These are phyloP conservation scores for Tetramorium bicarinatum DNA, from an alignment of 2,888 invertebrate species.

Conservation along the genomic window DNA sequence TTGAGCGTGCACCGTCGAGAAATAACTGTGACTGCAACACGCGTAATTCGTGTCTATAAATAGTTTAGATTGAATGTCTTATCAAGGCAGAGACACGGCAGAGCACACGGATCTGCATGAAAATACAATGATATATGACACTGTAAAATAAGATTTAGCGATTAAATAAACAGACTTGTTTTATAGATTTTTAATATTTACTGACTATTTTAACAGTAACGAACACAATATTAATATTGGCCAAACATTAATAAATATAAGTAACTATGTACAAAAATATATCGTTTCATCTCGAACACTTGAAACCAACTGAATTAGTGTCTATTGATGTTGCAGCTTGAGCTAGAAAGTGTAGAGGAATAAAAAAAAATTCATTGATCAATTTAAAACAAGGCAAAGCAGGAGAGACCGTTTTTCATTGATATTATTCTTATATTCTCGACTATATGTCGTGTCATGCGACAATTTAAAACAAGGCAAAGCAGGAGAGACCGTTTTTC, in stretches of 20 bases:
- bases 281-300: neutral
- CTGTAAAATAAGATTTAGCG: too few relatives aligned
- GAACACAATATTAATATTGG: neutral
- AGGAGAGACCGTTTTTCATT: neutral
- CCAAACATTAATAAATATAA: neutral
- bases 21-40: neutral
- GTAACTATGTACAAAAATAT: neutral
- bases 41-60: conserved; percentile 17
- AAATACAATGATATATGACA: neutral
- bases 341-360: neutral
- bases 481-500: too few relatives aligned
- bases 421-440: neutral
- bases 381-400: neutral
- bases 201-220: too few relatives aligned
- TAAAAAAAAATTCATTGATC: neutral
- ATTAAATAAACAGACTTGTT: too few relatives aligned
- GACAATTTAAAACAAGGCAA: neutral
- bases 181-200: too few relatives aligned
- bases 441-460: neutral
- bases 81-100: neutral
- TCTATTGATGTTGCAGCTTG: neutral
- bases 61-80: neutral
- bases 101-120: neutral
- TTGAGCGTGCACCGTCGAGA: neutral
- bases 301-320: neutral